Evolutionary conservation across 2,113 vertebrate genomes (phyloP).

Genomic region (Choloepus hoffmanni): DNA sequence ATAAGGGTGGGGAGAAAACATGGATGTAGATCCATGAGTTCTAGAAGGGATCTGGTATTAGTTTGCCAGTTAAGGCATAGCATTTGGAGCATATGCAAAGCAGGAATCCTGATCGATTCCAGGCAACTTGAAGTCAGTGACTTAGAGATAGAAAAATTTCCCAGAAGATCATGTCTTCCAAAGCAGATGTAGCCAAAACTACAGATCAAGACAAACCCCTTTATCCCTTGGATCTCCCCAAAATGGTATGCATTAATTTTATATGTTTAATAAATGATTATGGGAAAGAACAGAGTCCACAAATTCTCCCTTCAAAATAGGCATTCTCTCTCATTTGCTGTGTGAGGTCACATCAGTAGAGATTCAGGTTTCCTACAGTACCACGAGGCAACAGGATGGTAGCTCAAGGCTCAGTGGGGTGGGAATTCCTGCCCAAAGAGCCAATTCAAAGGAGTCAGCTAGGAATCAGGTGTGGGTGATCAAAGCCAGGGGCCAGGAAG

Average conservation of each 20-base stretch:
- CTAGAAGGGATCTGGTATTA: not conserved
- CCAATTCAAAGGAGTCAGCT: not conserved
- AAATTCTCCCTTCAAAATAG: slow-evolving; percentile 74
- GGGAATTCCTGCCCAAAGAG: not conserved
- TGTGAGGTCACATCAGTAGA: accelerated
- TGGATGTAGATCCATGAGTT: not conserved
- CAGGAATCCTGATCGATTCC: not conserved
- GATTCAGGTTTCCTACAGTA: not conserved
- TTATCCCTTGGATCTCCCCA: not conserved
- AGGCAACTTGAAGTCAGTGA: not conserved
- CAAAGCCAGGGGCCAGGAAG: not conserved
- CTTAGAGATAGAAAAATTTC: not conserved
- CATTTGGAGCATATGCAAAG: not conserved
- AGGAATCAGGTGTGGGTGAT: not conserved
- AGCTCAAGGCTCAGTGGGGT: too few species aligned
- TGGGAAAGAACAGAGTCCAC: slow-evolving; percentile 63
- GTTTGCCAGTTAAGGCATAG: not conserved
- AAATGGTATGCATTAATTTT: not conserved
- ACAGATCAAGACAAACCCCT: slow-evolving; percentile 7
- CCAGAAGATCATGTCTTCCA: not conserved
- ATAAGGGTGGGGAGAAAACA: not conserved
- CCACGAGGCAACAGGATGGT: not conserved
- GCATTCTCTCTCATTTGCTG: not conserved
- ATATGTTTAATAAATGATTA: not conserved
- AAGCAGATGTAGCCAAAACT: not conserved